Percentiles rank a stretch among this genome's conserved stretches.
Conservation (phyloP, 1,140 invertebrate genomes). For the Pseudomyrmex concolor region DNA sequence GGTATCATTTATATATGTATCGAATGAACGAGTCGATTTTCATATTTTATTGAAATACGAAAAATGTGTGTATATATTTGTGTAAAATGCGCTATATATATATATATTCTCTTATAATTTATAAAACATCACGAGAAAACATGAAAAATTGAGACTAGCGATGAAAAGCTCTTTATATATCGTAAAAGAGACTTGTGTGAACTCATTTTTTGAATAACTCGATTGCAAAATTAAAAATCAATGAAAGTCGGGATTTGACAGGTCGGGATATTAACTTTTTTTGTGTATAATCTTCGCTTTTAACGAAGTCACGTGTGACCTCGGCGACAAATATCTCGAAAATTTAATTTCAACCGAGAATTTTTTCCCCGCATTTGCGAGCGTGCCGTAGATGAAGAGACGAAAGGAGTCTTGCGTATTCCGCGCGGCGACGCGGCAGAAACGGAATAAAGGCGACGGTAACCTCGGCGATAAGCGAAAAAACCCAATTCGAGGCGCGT, state of each 20-base stretch:
- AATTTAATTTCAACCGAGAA: slow-evolving; percentile 43
- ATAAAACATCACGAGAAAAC: too few species aligned
- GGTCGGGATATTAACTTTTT: slow-evolving; percentile 28
- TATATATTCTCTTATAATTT: too few species aligned
- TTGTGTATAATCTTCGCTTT: neutral
- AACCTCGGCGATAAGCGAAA: slow-evolving; percentile 20
- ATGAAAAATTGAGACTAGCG: too few species aligned
- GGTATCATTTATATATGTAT: too few species aligned
- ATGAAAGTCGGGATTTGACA: neutral
- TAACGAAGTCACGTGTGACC: slow-evolving; percentile 32
- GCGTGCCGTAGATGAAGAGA: slow-evolving; percentile 2
- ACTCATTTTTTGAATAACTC: too few species aligned
- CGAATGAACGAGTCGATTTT: too few species aligned
- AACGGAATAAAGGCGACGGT: neutral
- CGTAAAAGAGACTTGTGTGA: too few species aligned
- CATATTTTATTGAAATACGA: too few species aligned
- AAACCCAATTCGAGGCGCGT: slow-evolving; percentile 29
- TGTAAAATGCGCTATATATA: too few species aligned
- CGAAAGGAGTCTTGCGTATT: neutral
- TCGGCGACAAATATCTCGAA: slow-evolving; percentile 21
- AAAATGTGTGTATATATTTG: too few species aligned
- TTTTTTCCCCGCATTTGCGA: neutral
- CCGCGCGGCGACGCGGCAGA: neutral
- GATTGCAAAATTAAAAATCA: too few species aligned
- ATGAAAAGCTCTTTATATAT: too few species aligned